Percentiles rank a stretch among this genome's conserved stretches.
Conservation (phyloP, 1,140 invertebrate species). For the Pomacea maculata region DNA sequence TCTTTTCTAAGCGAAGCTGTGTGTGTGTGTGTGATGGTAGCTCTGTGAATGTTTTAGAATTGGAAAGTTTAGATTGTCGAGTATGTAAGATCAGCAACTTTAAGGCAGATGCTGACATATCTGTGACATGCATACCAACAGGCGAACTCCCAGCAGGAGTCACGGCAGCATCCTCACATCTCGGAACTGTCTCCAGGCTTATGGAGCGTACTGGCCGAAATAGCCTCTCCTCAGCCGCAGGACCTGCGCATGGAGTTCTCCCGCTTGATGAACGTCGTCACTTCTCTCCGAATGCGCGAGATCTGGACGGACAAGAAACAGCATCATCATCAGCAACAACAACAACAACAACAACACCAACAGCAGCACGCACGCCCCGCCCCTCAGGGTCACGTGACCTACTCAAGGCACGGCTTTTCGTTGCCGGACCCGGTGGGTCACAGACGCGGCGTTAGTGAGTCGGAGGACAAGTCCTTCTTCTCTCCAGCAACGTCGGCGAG, state of each 20-base stretch:
- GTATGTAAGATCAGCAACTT: no score
- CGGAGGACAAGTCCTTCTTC: no score
- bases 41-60: no score
- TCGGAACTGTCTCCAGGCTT: slow-evolving; percentile 15
- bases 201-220: slow-evolving; percentile 19
- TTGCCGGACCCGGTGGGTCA: not conserved
- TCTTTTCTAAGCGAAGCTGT: no score
- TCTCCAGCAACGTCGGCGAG: not conserved
- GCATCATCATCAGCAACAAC: not conserved
- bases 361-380: not conserved
- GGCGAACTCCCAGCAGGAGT: not conserved
- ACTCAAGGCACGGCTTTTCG: no score
- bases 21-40: no score
- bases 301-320: slow-evolving; percentile 11
- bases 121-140: no score
- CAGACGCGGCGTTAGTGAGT: not conserved
- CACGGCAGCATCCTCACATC: slow-evolving; percentile 7
- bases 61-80: no score
- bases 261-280: slow-evolving; percentile 19
- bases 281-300: slow-evolving; percentile 18
- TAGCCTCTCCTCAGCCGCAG: slow-evolving; percentile 15
- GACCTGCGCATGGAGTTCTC: slow-evolving; percentile 19
- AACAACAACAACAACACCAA: not conserved
- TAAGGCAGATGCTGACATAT: no score
- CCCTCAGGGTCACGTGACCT: not conserved